A percentile compares a stretch with the other conserved stretches of the same genome.
These are phyloP conservation scores for Tenthredo livida DNA, from an alignment of 2,888 invertebrate species.

Conservation along the genomic window DNA sequence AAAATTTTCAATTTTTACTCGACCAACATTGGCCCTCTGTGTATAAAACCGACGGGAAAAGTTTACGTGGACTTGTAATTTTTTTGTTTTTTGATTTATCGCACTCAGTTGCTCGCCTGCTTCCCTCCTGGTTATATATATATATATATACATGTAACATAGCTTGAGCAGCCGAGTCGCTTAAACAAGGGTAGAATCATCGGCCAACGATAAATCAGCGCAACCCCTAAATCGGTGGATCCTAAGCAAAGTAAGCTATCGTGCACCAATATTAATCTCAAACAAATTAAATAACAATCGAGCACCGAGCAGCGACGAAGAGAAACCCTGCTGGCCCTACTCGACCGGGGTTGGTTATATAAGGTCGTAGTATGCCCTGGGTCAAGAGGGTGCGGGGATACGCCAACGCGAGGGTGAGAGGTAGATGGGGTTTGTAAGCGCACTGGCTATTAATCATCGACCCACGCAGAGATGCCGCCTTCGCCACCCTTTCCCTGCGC, in stretches of 20 bases:
- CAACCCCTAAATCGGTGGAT: conserved; percentile 41
- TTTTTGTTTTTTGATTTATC: conserved; percentile 5
- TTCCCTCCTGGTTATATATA: not conserved
- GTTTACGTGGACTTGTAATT: conserved; percentile 18
- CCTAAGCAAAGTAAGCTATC: conserved; percentile 51
- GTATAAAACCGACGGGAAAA: not conserved
- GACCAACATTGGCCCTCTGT: not conserved
- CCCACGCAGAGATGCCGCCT: conserved; percentile 46
- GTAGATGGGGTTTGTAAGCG: conserved; percentile 45
- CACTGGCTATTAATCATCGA: conserved; percentile 53
- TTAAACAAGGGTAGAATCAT: conserved; percentile 48
- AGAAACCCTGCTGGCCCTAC: conserved; percentile 40
- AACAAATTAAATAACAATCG: conserved; percentile 50
- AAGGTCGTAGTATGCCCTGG: conserved; percentile 31
- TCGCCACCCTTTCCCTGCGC: conserved; percentile 32
- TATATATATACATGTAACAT: not conserved
- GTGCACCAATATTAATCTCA: conserved; percentile 44
- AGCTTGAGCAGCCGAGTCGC: conserved; percentile 26
- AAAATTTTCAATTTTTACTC: conserved; percentile 22
- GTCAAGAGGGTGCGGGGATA: conserved; percentile 33
- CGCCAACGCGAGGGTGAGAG: conserved; percentile 31
- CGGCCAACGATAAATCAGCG: conserved; percentile 36
- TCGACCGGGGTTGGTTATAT: conserved; percentile 4
- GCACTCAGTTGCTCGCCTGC: not conserved
- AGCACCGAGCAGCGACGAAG: conserved; percentile 20